phyloP scores from a whole-genome alignment of 2,888 invertebrate species.

The Steinernema scapterisci region DNA sequence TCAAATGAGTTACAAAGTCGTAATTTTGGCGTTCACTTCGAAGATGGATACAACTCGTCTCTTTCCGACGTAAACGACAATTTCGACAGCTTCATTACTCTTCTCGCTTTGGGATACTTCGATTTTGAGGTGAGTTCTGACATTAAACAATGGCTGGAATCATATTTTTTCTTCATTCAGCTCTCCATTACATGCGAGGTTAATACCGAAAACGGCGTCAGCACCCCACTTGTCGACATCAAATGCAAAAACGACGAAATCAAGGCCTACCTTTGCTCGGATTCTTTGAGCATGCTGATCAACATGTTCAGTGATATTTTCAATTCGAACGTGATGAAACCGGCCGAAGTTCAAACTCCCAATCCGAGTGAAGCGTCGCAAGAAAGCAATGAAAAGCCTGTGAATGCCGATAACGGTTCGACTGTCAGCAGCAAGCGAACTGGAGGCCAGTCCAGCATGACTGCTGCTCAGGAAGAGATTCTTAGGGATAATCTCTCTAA shows the following conservation, averaged over 20 bases:
- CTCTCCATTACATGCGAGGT: not conserved
- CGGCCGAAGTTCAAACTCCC: not conserved
- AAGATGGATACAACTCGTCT: not conserved
- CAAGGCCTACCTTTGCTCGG: conserved; percentile 19
- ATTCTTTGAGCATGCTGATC: conserved; percentile 17
- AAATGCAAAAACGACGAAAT: conserved; percentile 18
- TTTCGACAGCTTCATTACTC: conserved; percentile 3
- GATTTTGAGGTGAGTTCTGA: not conserved
- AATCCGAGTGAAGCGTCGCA: conserved; percentile 10
- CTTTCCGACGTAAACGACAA: not conserved
- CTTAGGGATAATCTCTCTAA: conserved; percentile 5
- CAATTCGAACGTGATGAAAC: not conserved
- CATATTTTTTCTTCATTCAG: not conserved
- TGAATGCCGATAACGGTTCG: not conserved
- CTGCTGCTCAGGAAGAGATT: conserved; percentile 8
- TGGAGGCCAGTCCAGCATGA: not conserved
- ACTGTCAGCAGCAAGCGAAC: not conserved
- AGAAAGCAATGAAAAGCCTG: not conserved
- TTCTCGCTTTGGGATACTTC: conserved; percentile 6
- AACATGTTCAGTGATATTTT: conserved; percentile 3
- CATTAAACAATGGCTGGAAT: not conserved
- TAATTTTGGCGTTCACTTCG: conserved; percentile 4
- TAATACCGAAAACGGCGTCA: not conserved
- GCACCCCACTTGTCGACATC: not conserved
- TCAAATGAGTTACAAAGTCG: not conserved